phyloP scores from a whole-genome alignment of 1,140 invertebrate species.

The Drosophila asahinai region DNA sequence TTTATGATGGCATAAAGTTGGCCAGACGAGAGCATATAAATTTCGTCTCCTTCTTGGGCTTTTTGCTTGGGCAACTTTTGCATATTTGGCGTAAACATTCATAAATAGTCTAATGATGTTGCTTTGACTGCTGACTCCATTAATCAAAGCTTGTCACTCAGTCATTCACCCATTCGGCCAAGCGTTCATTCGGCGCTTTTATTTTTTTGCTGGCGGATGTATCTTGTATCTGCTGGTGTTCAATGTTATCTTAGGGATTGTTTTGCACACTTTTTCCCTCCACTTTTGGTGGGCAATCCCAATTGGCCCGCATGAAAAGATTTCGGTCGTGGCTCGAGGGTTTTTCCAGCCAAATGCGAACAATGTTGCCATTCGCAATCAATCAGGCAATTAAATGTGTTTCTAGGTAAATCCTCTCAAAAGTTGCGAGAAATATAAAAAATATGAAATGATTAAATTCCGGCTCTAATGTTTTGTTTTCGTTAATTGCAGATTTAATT shows the following conservation, averaged over 20 bases:
- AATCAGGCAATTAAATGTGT: constrained; percentile 46
- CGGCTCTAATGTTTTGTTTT: constrained; percentile 9
- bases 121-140: constrained; percentile 47
- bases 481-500: constrained; percentile 53
- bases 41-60: constrained; percentile 12
- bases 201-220: constrained; percentile 56
- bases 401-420: constrained; percentile 31
- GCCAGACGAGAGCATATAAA: constrained; percentile 24
- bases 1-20: constrained; percentile 41
- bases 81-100: constrained; percentile 45
- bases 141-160: constrained; percentile 75
- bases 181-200: constrained; percentile 36
- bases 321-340: constrained; percentile 26
- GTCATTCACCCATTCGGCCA: constrained; percentile 48
- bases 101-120: constrained; percentile 73
- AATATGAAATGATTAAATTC: constrained; percentile 6
- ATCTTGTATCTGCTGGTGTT: constrained; percentile 45
- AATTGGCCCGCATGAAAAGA: constrained; percentile 28
- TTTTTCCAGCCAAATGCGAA: constrained; percentile 32
- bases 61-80: constrained; percentile 35
- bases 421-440: not conserved
- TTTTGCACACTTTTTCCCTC: constrained; percentile 11
- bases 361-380: constrained; percentile 24
- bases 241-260: constrained; percentile 48
- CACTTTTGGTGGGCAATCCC: constrained; percentile 24